Conservation (phyloP, 2,888 invertebrate species). For the Priapulus caudatus region DNA sequence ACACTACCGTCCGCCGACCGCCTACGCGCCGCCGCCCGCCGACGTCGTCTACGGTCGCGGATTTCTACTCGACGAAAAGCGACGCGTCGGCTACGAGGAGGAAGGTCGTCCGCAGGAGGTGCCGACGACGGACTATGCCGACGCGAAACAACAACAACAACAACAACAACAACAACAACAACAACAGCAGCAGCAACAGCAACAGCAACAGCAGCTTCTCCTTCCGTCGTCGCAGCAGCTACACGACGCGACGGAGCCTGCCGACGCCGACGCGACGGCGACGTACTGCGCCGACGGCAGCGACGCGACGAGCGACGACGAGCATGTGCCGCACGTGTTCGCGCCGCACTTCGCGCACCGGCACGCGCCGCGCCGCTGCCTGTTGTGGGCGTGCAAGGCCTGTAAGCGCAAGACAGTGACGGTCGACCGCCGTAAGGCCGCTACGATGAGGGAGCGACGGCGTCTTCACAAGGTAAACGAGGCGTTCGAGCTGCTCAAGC, state of each 20-base stretch:
- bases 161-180: no score
- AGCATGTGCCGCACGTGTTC: constrained; percentile 43
- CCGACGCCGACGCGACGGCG: background rate
- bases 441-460: constrained; percentile 83
- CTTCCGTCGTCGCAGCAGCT: background rate
- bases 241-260: background rate
- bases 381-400: constrained; percentile 94
- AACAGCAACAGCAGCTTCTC: no score
- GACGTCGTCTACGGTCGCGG: background rate
- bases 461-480: constrained; percentile 93
- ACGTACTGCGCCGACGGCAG: background rate
- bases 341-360: constrained; percentile 38
- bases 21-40: background rate
- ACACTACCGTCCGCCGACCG: background rate
- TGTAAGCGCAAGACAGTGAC: constrained; percentile 84
- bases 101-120: background rate
- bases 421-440: constrained; percentile 90
- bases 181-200: no score
- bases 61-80: background rate
- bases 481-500: constrained; percentile 86
- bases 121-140: background rate
- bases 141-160: no score
- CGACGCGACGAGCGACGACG: constrained; percentile 13
- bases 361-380: constrained; percentile 52
- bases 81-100: background rate